A percentile compares a stretch with the other conserved stretches of the same genome.
Evolutionary conservation across 1,140 invertebrate species (phyloP).

Genomic region (Wasmannia auropunctata): DNA sequence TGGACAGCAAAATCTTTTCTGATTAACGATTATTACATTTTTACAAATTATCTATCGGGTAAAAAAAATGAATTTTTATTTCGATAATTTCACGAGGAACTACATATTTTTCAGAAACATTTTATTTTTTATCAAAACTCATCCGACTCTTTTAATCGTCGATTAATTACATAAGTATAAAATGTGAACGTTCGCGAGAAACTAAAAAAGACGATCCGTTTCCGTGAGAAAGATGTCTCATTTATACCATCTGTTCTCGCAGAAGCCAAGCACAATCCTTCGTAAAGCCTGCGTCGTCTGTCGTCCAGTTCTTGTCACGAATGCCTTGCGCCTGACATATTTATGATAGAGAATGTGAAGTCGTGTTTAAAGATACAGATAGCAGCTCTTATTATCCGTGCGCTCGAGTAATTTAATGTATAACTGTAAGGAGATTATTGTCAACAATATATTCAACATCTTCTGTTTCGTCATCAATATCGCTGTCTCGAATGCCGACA

Average conservation of each 20-base stretch:
- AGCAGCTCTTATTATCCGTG: conserved; percentile 36
- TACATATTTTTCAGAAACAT: neutral
- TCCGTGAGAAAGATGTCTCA: conserved; percentile 62
- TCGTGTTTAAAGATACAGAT: conserved; percentile 41
- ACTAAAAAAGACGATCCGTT: conserved; percentile 56
- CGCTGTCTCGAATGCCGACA: neutral
- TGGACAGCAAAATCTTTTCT: neutral
- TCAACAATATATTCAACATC: neutral
- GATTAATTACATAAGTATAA: neutral
- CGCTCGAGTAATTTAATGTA: neutral
- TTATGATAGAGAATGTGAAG: conserved; percentile 51
- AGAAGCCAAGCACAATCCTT: conserved; percentile 43
- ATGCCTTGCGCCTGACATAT: conserved; percentile 49
- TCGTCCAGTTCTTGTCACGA: conserved; percentile 53
- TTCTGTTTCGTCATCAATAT: neutral
- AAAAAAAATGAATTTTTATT: neutral
- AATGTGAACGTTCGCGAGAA: conserved; percentile 2
- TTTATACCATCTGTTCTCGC: conserved; percentile 51
- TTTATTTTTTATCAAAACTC: neutral
- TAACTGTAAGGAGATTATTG: conserved; percentile 37
- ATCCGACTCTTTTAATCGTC: neutral
- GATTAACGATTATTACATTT: neutral
- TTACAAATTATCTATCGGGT: neutral
- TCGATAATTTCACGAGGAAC: neutral
- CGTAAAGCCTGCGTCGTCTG: conserved; percentile 19